These are phyloP conservation scores for Phoenicopterus ruber DNA, from an alignment of 2,113 vertebrate genomes.

Conservation along the genomic window DNA sequence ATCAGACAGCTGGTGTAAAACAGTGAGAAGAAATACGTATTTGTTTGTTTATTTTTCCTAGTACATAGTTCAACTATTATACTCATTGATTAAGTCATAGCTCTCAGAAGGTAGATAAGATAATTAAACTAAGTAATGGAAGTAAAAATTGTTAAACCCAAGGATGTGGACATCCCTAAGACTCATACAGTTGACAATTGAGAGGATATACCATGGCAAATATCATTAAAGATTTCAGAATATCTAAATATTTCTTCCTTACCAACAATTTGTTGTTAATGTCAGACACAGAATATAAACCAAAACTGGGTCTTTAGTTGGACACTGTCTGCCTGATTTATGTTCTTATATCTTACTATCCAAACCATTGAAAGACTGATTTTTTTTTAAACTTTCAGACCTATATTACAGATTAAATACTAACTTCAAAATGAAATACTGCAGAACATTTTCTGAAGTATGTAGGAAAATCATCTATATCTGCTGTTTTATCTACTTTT, in stretches of 20 bases:
- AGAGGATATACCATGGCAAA: neutral
- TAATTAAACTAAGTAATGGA: neutral
- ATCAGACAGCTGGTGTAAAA: neutral
- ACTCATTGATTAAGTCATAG: neutral
- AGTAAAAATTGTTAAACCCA: neutral
- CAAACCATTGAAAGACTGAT: neutral
- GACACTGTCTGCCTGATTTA: neutral
- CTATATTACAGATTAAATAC: neutral
- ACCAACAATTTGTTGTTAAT: neutral
- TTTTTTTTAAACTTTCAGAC: neutral
- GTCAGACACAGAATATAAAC: neutral
- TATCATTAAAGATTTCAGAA: neutral
- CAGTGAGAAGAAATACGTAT: rapidly evolving
- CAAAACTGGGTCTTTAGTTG: neutral
- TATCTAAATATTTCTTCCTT: neutral
- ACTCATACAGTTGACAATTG: neutral
- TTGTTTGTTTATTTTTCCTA: neutral
- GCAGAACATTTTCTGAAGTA: neutral
- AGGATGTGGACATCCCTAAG: neutral
- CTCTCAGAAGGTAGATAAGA: neutral
- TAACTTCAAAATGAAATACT: neutral
- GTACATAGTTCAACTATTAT: neutral
- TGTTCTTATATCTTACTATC: neutral
- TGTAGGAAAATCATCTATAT: rapidly evolving
- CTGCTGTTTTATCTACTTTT: neutral